Percentiles rank a stretch among this genome's conserved stretches.
Conservation (phyloP, 2,888 invertebrate genomes). For the Pterobdella sp. region DNA sequence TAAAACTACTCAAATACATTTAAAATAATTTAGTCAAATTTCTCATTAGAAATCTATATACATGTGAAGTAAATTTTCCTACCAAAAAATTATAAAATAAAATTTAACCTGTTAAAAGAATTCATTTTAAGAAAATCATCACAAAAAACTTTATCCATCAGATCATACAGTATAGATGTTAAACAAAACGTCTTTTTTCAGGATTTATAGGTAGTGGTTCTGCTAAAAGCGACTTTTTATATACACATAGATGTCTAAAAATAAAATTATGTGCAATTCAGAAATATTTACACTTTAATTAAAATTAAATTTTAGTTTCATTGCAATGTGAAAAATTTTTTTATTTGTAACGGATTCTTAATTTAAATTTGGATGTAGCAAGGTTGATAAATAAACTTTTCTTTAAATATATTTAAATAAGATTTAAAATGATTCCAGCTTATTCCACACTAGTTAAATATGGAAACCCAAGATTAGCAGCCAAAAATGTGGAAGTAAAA, state of each 20-base stretch:
- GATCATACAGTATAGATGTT: too few species aligned
- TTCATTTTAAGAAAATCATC: neutral
- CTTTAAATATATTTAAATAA: conserved; percentile 3
- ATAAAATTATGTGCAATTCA: neutral
- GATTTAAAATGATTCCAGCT: conserved; percentile 59
- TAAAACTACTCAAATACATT: too few species aligned
- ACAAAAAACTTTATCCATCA: too few species aligned
- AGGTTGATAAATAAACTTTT: neutral
- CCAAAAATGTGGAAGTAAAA: conserved; percentile 61
- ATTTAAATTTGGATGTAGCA: neutral
- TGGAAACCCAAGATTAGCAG: conserved; percentile 81
- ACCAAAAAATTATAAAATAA: neutral
- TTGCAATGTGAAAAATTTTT: neutral
- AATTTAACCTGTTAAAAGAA: neutral
- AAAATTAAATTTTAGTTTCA: neutral
- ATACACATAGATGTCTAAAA: neutral
- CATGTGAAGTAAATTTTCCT: too few species aligned
- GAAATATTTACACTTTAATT: neutral
- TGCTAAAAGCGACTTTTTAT: conserved; percentile 10
- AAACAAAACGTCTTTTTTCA: too few species aligned
- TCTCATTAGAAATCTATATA: too few species aligned
- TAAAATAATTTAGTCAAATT: too few species aligned
- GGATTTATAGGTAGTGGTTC: conserved; percentile 11
- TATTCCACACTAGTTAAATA: conserved; percentile 81
- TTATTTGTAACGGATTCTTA: neutral